Percentiles rank a stretch among this genome's conserved stretches.
Evolutionary conservation across 2,797 vertebrate genomes (phyloP).

Genomic region (Triplophysa bombifrons): DNA sequence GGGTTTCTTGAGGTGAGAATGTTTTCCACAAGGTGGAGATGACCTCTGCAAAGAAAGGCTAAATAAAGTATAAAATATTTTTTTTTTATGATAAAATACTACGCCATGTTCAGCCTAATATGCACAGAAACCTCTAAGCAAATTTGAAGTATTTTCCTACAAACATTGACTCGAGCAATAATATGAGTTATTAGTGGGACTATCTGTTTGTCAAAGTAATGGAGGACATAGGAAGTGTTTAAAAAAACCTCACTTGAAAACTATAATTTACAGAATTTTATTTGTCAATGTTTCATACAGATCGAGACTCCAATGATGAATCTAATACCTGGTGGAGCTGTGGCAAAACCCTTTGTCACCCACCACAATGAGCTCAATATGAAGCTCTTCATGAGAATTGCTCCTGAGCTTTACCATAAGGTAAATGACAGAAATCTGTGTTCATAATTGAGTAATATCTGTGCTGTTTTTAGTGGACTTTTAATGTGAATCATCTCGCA

Average conservation of each 20-base stretch:
- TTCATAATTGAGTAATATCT: background rate
- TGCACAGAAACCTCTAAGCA: background rate
- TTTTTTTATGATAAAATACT: background rate
- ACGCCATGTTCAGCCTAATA: no score
- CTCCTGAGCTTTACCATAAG: slow-evolving; percentile 98
- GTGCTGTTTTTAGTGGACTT: background rate
- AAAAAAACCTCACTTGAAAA: no score
- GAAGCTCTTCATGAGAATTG: slow-evolving; percentile 97
- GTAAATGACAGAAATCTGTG: slow-evolving; percentile 64
- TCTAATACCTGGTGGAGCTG: slow-evolving; percentile 93
- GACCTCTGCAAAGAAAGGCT: background rate
- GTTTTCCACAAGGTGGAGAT: background rate
- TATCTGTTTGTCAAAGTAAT: no score
- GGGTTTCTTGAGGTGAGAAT: slow-evolving; percentile 92
- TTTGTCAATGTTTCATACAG: slow-evolving; percentile 65
- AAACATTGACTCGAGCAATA: no score
- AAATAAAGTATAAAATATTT: no score
- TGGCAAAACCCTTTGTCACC: slow-evolving; percentile 94
- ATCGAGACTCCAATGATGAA: slow-evolving; percentile 99
- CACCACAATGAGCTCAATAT: slow-evolving; percentile 97
- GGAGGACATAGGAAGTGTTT: no score
- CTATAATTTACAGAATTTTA: background rate
- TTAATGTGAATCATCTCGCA: background rate
- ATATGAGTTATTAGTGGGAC: no score
- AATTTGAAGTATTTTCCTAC: background rate